Base-by-base conservation (phyloP, 2,113 vertebrate species). In the Chelonoidis abingdonii region DNA sequence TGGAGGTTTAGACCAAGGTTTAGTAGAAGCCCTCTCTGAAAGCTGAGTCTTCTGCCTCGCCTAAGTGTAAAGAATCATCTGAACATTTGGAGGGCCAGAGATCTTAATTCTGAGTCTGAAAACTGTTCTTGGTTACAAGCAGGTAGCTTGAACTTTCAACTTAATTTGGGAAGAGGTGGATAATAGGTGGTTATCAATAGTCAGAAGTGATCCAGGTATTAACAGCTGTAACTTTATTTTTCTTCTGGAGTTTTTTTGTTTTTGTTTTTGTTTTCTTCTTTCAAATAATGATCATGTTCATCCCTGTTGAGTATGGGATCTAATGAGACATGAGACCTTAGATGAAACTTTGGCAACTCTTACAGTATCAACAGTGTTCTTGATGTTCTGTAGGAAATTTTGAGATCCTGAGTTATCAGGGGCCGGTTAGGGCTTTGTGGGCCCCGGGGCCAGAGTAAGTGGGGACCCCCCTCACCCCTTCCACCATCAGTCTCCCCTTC, bases 81-180 rank as follows among this genome's bases (percentile, higher is more conserved):
- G 47, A 76, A 6, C 75, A 3, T 59, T 35, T 80, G 49, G 93
- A 35, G 10, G 88, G 10, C 10, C 27, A 13, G 38, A 0, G 65
- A 52, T 44, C 79, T 94, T 80, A 82, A 27, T 27, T 85, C 93
- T 93, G 50, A 85, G 78, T 85, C 29, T 79, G 50, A 89, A 83
- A 89, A 59, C 10, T 65, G 2, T 83, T 76, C 75, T 90, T 0
- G 53, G 6, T 90, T 86, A 1, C 29, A 76, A 83, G 56, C 49
- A 50, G 24, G 27, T 93, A 89, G 44, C 4, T 17, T 86, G 44
- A 89, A 59, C 49, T 16, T 38, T 65, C 57, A 16, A 1, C 21
- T 89, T 88, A 56, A 27, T 2, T 81, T 90, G 31, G 3, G 83
- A 17, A 69, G 59, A 50, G 16, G 16, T 75, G 13, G 89, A 16